Conservation (phyloP, 1,140 invertebrate species). For the Choristoneura fumiferana region DNA sequence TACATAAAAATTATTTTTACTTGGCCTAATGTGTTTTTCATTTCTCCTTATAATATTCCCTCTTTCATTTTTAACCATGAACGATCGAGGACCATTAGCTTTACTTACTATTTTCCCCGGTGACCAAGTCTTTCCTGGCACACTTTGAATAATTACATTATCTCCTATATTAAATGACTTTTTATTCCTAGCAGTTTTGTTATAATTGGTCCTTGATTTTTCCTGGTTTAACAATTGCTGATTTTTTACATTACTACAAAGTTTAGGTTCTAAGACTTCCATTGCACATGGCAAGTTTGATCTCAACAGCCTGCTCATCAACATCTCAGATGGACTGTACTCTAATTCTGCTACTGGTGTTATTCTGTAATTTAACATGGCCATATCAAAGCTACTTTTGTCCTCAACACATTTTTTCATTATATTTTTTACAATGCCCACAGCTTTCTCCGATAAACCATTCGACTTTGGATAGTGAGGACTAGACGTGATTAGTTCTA, state of each 20-base stretch:
- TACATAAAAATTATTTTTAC: background rate
- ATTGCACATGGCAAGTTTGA: background rate
- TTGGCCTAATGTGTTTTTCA: background rate
- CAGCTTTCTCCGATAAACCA: background rate
- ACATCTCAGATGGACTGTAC: background rate
- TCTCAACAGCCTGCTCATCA: background rate
- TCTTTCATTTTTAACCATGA: background rate
- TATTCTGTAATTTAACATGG: background rate
- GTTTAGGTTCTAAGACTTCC: background rate
- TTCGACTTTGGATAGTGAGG: background rate
- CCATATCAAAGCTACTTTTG: background rate
- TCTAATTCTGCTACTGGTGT: background rate
- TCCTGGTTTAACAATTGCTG: background rate
- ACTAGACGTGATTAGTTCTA: background rate
- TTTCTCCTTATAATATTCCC: background rate
- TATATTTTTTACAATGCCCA: background rate
- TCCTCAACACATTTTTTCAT: background rate
- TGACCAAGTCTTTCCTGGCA: background rate
- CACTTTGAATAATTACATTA: background rate
- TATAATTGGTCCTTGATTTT: background rate
- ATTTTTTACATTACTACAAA: background rate
- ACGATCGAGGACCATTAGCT: background rate
- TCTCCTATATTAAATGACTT: background rate
- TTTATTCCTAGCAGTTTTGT: background rate
- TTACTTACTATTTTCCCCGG: background rate